Base-by-base conservation (phyloP, 2,888 invertebrate genomes). In the Parnassius orleans region DNA sequence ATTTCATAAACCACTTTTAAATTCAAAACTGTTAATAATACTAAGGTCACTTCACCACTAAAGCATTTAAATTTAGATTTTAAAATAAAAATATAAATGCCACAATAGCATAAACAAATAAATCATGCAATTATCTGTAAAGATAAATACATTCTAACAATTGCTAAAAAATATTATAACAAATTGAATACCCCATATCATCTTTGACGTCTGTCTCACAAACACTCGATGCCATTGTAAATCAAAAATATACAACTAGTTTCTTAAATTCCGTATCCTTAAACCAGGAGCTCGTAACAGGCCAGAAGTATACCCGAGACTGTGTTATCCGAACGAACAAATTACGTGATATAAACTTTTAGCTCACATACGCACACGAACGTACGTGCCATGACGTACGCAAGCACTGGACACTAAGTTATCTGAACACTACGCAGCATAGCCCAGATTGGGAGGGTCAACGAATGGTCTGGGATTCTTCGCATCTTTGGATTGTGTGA, bases 401-500 rank as follows among this genome's bases (percentile, higher is more conserved):
- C 19, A 43, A 54, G 46, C 53, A 41, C 15, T 57, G 43, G 44
- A 55, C 60, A 54, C 11, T 47, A 61, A 58, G 50, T 58, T 58
- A 63, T 63, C 62, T 51, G 14, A 56, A 15, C 15, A 43, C 44
- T 63, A 50, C 58, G 53, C 58, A 58, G 57, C 19, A 53, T 50
- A 43, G 44, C 47, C 57, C 50, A 47, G 57, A 62, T 62, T 53
- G 57, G 54, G 54, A 54, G 58, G 62, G 62, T 63, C 58, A 63
- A 58, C n/a, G 53, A 57, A 62, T 63, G 58, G 44, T 54, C 50
- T 46, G 51, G 50, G 41, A 43, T 19, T 46, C 44, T 51, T 44
- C 48, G 48, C 48, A 19, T 42, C 11, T 57, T 14, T 12, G 53
- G 33, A 12, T 10, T 10, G 19, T 48, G 12, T 11, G 15, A 60